phyloP scores from a whole-genome alignment of 30 jellyfish, hydroid and myxozoan genomes.

The Hydractinia echinata region DNA sequence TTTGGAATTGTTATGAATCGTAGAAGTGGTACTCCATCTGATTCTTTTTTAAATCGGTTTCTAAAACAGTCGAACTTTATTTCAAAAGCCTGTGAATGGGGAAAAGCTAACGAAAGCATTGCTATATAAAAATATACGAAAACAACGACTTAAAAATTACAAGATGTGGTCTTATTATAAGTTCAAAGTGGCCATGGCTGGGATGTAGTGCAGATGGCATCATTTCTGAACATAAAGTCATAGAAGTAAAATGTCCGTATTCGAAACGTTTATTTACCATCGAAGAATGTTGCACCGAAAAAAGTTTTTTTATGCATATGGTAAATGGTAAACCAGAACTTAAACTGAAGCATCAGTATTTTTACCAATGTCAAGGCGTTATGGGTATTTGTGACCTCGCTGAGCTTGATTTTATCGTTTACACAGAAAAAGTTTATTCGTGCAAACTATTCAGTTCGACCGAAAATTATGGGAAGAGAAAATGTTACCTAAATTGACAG shows the following conservation, averaged over 20 bases:
- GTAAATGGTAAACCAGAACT: constrained; percentile 24
- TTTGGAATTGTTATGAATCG: too few relatives aligned
- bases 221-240: neutral
- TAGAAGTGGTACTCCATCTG: too few relatives aligned
- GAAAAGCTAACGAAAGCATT: too few relatives aligned
- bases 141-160: too few relatives aligned
- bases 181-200: too few relatives aligned
- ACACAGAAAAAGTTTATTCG: constrained; percentile 20
- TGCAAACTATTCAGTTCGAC: neutral
- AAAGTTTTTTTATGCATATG: neutral
- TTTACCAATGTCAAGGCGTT: constrained; percentile 42
- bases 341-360: constrained; percentile 18
- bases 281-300: constrained; percentile 11
- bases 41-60: too few relatives aligned
- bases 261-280: neutral
- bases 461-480: neutral
- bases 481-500: neutral
- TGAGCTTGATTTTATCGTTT: constrained; percentile 39
- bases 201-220: neutral
- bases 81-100: too few relatives aligned
- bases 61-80: too few relatives aligned
- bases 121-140: too few relatives aligned
- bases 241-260: constrained; percentile 9
- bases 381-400: constrained; percentile 39
- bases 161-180: too few relatives aligned